Percentiles rank a stretch among this genome's conserved stretches.
Evolutionary conservation across 2,113 vertebrate species (phyloP).

Genomic region (Grallaria varia): DNA sequence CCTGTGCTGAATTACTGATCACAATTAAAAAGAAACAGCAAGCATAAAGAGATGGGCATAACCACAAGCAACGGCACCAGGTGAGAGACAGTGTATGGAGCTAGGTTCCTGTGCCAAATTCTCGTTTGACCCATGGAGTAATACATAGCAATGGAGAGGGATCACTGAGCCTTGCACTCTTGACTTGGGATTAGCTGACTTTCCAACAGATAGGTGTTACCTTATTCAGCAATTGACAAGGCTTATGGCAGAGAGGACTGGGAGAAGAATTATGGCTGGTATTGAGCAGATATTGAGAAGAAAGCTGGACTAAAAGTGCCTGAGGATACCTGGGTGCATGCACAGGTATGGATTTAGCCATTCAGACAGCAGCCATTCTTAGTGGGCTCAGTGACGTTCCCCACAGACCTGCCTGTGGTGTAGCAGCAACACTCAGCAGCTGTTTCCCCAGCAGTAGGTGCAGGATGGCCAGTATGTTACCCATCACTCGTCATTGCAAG

Average conservation of each 20-base stretch:
- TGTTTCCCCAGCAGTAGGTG: not conserved
- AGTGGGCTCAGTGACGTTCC: not conserved
- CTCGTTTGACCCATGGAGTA: not conserved
- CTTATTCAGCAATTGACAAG: not conserved
- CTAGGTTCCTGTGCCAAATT: not conserved
- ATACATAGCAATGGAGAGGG: not conserved
- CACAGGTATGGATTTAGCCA: not conserved
- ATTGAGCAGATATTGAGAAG: not conserved
- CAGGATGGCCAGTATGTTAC: not conserved
- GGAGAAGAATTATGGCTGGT: not conserved
- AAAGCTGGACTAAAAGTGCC: not conserved
- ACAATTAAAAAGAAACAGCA: not conserved
- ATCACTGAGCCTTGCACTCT: not conserved
- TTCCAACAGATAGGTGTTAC: not conserved
- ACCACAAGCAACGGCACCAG: not conserved
- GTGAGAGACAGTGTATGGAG: not conserved
- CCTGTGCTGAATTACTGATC: not conserved
- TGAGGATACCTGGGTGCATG: not conserved
- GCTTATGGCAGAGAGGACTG: not conserved
- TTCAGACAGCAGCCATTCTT: not conserved
- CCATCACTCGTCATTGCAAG: not conserved
- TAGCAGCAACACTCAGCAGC: not conserved
- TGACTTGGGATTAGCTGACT: not conserved
- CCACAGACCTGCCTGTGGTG: not conserved
- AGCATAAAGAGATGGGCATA: not conserved